A percentile compares a stretch with the other conserved stretches of the same genome.
phyloP scores from a whole-genome alignment of 2,113 vertebrate genomes.

The Hepsetus odoe region DNA sequence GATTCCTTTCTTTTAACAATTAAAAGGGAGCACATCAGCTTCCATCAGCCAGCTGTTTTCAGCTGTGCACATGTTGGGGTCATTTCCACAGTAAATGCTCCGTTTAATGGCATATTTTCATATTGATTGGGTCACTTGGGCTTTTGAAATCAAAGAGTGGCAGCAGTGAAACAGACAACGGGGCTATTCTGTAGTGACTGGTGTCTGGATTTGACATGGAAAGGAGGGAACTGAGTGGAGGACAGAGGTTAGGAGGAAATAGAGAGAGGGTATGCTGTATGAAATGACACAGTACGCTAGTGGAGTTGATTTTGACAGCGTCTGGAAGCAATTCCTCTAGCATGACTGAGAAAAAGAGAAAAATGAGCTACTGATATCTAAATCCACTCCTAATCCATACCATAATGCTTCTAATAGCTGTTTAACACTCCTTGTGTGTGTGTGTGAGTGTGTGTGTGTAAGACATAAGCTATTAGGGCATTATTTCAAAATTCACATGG shows the following conservation, averaged over 20 bases:
- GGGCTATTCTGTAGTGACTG: conserved; percentile 8
- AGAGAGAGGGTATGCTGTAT: conserved; percentile 38
- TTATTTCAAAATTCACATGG: no score
- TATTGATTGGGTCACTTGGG: conserved; percentile 51
- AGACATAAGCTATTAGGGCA: no score
- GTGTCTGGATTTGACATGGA: not conserved
- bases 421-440: not conserved
- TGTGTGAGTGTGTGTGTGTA: conserved; percentile 9
- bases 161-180: conserved; percentile 35
- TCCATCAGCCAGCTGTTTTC: conserved; percentile 40
- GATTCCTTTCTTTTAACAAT: not conserved
- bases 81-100: conserved; percentile 41
- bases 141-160: conserved; percentile 40
- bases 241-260: not conserved
- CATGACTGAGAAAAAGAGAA: not conserved
- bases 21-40: not conserved
- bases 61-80: conserved; percentile 14
- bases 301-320: conserved; percentile 31
- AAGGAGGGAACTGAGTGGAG: not conserved
- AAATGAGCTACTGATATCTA: not conserved
- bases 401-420: not conserved
- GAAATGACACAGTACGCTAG: conserved; percentile 32
- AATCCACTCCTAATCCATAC: conserved; percentile 26
- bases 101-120: conserved; percentile 49
- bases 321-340: conserved; percentile 71